Conservation (phyloP, 1,140 invertebrate genomes). For the Camponotus pennsylvanicus region DNA sequence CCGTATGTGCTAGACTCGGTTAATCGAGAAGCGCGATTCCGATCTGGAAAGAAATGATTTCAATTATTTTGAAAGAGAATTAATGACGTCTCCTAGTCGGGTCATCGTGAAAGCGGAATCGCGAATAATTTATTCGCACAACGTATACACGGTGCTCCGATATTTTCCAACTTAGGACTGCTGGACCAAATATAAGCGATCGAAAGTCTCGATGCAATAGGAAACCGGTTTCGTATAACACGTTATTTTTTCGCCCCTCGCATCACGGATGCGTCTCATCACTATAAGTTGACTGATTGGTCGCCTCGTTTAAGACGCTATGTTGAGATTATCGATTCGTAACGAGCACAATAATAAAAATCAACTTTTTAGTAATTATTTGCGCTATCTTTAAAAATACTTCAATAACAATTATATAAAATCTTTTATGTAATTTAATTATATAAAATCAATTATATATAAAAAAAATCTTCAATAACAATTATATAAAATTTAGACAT, state of each 20-base stretch:
- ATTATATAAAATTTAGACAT: background rate
- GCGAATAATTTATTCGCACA: constrained; percentile 62
- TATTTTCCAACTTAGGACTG: constrained; percentile 64
- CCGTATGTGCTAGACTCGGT: background rate
- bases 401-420: no score
- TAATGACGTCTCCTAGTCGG: background rate
- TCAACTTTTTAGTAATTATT: constrained; percentile 32
- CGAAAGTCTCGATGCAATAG: constrained; percentile 61
- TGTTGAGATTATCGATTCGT: background rate
- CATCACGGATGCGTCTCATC: constrained; percentile 61
- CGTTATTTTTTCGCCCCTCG: constrained; percentile 68
- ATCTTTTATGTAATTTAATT: no score
- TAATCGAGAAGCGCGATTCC: constrained; percentile 19
- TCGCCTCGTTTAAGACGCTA: constrained; percentile 1
- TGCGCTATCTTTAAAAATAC: background rate
- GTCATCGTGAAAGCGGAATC: constrained; percentile 49
- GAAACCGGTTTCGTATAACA: constrained; percentile 70
- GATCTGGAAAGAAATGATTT: constrained; percentile 31
- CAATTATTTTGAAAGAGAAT: constrained; percentile 8
- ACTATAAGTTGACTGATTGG: constrained; percentile 64
- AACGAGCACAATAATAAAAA: background rate
- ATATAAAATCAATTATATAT: no score
- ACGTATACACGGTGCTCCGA: constrained; percentile 30
- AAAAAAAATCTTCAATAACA: background rate
- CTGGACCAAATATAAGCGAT: constrained; percentile 52